Conservation (phyloP, 92 coral and sea anemone species). For the Bergia sp. region DNA sequence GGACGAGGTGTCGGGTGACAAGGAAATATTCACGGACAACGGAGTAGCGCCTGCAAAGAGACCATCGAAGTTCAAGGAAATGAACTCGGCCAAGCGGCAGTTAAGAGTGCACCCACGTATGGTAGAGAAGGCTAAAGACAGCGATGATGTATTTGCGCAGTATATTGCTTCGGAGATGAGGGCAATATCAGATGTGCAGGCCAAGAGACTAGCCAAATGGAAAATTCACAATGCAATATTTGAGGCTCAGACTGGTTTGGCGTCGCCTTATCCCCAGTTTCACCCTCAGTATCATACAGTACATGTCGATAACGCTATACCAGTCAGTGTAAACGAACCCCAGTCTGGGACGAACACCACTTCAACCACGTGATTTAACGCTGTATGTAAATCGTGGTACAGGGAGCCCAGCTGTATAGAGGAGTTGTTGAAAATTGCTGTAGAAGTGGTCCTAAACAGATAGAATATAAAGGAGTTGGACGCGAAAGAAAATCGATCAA, state of each 20-base stretch:
- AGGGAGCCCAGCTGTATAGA: no score
- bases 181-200: conserved; percentile 23
- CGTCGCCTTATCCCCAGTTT: conserved; percentile 37
- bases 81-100: neutral
- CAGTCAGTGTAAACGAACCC: conserved; percentile 22
- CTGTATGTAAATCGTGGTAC: neutral
- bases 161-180: conserved; percentile 44
- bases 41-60: neutral
- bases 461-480: no score
- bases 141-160: conserved; percentile 36
- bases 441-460: no score
- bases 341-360: conserved; percentile 19
- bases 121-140: conserved; percentile 1
- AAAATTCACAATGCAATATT: conserved; percentile 46
- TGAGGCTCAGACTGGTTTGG: conserved; percentile 43
- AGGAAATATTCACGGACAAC: neutral
- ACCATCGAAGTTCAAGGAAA: conserved; percentile 18
- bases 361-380: neutral
- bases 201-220: conserved; percentile 43
- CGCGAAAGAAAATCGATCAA: no score
- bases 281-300: conserved; percentile 46
- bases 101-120: neutral
- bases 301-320: conserved; percentile 34
- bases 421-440: no score
- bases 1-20: conserved; percentile 8